These are phyloP conservation scores for Nemotelus nigrinus DNA, from an alignment of 2,888 invertebrate species.

Conservation along the genomic window DNA sequence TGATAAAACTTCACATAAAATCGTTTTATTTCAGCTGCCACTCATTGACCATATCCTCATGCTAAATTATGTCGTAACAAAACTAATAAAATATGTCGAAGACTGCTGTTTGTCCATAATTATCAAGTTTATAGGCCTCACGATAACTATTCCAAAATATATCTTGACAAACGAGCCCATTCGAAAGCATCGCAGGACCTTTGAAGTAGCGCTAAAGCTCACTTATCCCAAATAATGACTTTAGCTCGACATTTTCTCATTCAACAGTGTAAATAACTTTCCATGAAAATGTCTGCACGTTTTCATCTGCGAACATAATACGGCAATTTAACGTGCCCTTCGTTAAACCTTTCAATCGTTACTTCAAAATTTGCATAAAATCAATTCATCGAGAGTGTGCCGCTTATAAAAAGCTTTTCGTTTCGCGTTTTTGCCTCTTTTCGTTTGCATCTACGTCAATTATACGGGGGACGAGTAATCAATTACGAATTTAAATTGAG, in stretches of 20 bases:
- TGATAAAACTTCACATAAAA: too few relatives aligned
- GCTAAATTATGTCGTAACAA: background rate
- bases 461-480: conserved; percentile 6
- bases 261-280: conserved; percentile 24
- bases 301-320: conserved; percentile 12
- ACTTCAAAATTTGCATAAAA: conserved; percentile 35
- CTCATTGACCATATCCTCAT: too few relatives aligned
- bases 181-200: too few relatives aligned
- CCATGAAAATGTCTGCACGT: background rate
- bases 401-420: background rate
- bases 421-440: conserved; percentile 3
- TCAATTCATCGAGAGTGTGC: conserved; percentile 22
- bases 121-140: conserved; percentile 9
- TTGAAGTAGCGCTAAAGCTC: background rate
- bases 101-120: conserved; percentile 6
- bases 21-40: too few relatives aligned
- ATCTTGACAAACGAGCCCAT: too few relatives aligned
- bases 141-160: too few relatives aligned
- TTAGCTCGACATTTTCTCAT: background rate
- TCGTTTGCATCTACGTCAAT: background rate
- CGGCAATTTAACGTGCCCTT: conserved; percentile 19
- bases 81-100: conserved; percentile 20
- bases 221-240: conserved; percentile 18
- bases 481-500: conserved; percentile 41
- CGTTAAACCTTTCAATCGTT: conserved; percentile 18